Evolutionary conservation across 2,888 invertebrate genomes (phyloP).

Genomic region (Onthophagus sagittarius): DNA sequence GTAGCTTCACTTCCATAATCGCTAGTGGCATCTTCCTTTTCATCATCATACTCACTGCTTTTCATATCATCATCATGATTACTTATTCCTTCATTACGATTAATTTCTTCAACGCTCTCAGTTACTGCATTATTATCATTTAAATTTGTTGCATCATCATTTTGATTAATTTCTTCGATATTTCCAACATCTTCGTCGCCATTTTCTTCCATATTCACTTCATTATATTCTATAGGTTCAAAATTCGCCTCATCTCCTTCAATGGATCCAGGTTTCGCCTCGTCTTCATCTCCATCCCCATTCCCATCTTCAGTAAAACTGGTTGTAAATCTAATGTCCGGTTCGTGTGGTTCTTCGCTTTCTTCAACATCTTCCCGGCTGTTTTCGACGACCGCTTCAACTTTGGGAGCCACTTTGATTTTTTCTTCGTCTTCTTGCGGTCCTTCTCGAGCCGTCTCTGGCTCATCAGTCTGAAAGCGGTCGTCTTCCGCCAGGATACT

Average conservation of each 20-base stretch:
- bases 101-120: constrained; percentile 33
- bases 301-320: not conserved
- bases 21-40: constrained; percentile 21
- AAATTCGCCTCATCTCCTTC: constrained; percentile 14
- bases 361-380: constrained; percentile 14
- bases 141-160: constrained; percentile 23
- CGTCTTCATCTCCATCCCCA: not conserved
- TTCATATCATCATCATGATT: constrained; percentile 20
- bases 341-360: constrained; percentile 14
- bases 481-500: constrained; percentile 46
- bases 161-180: constrained; percentile 24
- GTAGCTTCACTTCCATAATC: constrained; percentile 32
- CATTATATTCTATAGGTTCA: not conserved
- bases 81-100: too few relatives aligned
- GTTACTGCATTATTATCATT: constrained; percentile 40
- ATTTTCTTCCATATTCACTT: not conserved
- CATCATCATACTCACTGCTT: constrained; percentile 25
- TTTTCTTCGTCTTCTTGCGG: constrained; percentile 33
- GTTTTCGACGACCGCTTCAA: constrained; percentile 15
- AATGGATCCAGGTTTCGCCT: not conserved
- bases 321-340: not conserved
- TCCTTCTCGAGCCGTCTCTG: constrained; percentile 33
- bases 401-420: constrained; percentile 17
- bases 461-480: constrained; percentile 42
- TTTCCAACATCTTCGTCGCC: constrained; percentile 24